Conservation (phyloP, 2,888 invertebrate genomes). For the Nesidiocoris tenuis region DNA sequence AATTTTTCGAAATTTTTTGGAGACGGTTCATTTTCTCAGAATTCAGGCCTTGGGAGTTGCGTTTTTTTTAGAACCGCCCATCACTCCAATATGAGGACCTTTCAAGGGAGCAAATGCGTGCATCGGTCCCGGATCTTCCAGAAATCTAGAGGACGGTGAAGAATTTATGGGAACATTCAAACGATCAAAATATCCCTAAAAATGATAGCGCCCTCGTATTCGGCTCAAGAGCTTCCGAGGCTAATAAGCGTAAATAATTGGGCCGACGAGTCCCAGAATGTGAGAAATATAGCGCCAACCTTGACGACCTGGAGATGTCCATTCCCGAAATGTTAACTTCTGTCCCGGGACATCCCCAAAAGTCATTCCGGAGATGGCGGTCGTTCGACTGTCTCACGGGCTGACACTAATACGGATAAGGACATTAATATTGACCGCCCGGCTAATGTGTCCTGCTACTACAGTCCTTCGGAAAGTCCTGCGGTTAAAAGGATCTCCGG, state of each 20-base stretch:
- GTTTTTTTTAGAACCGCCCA: too few species aligned
- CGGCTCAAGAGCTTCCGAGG: neutral
- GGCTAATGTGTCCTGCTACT: neutral
- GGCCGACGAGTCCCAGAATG: slow-evolving; percentile 32
- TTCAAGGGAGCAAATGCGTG: neutral
- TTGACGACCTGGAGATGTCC: neutral
- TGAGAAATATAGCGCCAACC: slow-evolving; percentile 27
- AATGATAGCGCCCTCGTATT: neutral
- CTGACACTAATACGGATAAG: slow-evolving; percentile 40
- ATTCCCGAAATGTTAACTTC: slow-evolving; percentile 2
- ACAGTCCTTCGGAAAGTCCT: too few species aligned
- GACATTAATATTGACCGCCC: slow-evolving; percentile 35
- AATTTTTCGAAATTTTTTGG: too few species aligned
- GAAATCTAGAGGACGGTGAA: neutral
- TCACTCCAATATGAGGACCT: neutral
- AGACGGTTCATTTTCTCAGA: too few species aligned
- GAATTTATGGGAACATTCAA: slow-evolving; percentile 16
- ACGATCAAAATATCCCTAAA: neutral
- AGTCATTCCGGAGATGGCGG: slow-evolving; percentile 24
- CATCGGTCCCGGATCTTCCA: slow-evolving; percentile 7
- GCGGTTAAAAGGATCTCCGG: neutral
- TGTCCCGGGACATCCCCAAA: neutral
- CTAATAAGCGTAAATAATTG: slow-evolving; percentile 41
- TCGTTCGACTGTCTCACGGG: slow-evolving; percentile 28
- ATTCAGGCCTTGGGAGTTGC: too few species aligned